Base-by-base conservation (phyloP, 2,888 invertebrate species). In the Spodoptera picta region DNA sequence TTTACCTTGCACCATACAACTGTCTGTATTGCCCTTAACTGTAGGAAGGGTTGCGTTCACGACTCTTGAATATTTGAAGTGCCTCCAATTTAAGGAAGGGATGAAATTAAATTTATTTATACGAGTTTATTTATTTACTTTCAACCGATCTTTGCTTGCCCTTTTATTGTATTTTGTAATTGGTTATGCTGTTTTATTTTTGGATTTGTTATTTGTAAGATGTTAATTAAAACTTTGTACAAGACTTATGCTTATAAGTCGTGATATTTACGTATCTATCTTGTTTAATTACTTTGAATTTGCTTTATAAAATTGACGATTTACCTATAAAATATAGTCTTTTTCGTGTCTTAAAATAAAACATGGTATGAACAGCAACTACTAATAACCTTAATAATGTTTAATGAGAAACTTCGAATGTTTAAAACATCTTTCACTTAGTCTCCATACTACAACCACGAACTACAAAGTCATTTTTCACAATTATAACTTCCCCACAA, bases 81-180 rank as follows among this genome's bases (percentile, higher is more conserved):
- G 87, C 84, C 91, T 90, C 88, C 92, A 93, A 93, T 92, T 93
- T 92, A 89, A 87, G 88, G 87, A 88, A 88, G 90, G 91, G 87
- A 87, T 90, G 85, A 93, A 94, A 94, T 93, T 93, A 93, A 94
- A 94, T 93, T 92, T 93, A 93, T 94, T 92, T 92, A 92, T 89
- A 87, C 88, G 86, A 87, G 80, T 91, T 92, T 91, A 92, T 92
- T 90, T 92, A 90, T 90, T 92, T 91, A 91, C 88, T 86, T 81
- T 83, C 72, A 83, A 85, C 77, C 81, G 83, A 87, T 88, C 81
- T 84, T 73, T 82, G 81, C 81, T 82, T 80, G 79, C 80, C 79
- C 74, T 83, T 82, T 79, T 79, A 81, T 83, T 84, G 79, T 65
- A 48, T 69, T 84, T 83, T 81, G 83, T 82, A 82, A 84, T 83